Base-by-base conservation (phyloP, 2,797 vertebrate species). In the Danio kyathit region DNA sequence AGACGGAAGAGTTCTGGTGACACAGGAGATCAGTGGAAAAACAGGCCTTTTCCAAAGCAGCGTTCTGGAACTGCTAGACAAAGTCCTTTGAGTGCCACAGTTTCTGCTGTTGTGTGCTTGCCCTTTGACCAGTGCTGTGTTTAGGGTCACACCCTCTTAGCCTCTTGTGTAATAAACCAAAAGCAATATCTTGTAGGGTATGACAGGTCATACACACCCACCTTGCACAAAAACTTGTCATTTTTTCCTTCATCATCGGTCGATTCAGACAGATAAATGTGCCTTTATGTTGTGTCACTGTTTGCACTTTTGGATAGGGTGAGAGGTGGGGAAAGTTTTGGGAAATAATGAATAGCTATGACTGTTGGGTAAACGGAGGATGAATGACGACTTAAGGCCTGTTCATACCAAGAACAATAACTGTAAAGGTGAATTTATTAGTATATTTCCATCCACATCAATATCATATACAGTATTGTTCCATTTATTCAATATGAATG, bases 31-130 rank as follows among this genome's bases (percentile, higher is more conserved):
- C 87, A 93, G 89, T 19, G 93, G 94, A 13, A 92, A 92, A 74
- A 95, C 93, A 0, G 93, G 95, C 43, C 86, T 95, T 65, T 94
- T 95, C 88, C 89, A 94, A 76, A 89, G 79, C 87, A 90, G 84
- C 86, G 80, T 95, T 87, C 86, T 94, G 86, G 93, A 93, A 57
- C 83, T 84, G 73, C 85, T 95, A 1, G 92, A 94, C 82, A 92
- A 91, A 84, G 86, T 93, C 71, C 90, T 91, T 88, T 95, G 93
- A 94, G 88, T 86, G 69, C 44, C 44, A 82, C 56, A 52, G 21
- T 76, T 46, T 19, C 6, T 67, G 61, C 11, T 60, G 16, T 65
- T 66, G 63, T 74, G 60, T 73, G 56, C 16, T 21, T 48, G 14
- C 74, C 75, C 51, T 44, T 21, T 10, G n/a, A 49, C 54, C 74